Evolutionary conservation across 2,888 invertebrate genomes (phyloP).

Genomic region (Yponomeuta evonymella): DNA sequence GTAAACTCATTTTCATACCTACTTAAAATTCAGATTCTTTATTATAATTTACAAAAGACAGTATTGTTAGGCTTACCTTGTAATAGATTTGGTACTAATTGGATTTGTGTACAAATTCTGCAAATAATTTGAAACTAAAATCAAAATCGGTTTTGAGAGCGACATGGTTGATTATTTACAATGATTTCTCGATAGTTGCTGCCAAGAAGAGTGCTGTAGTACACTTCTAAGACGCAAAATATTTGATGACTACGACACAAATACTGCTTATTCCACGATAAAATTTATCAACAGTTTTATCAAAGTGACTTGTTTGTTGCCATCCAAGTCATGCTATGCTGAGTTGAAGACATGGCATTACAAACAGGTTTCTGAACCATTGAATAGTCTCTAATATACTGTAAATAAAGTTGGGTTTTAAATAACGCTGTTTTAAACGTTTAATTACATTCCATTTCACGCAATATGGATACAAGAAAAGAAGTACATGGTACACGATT

Average conservation of each 20-base stretch:
- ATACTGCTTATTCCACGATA: not conserved
- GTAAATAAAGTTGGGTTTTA: not conserved
- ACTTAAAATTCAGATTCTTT: too few species aligned
- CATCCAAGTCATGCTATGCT: not conserved
- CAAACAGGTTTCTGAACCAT: not conserved
- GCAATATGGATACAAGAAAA: not conserved
- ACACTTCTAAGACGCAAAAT: not conserved
- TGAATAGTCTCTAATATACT: not conserved
- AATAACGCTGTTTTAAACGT: not conserved
- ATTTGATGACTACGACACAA: not conserved
- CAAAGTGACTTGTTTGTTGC: not conserved
- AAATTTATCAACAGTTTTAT: not conserved
- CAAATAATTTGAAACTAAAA: conserved; percentile 82
- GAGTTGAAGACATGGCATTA: not conserved
- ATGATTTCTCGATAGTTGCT: not conserved
- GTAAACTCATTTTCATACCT: not conserved
- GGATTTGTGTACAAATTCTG: conserved; percentile 85
- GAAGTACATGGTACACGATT: not conserved
- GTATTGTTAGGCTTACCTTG: conserved; percentile 77
- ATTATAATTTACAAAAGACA: not conserved
- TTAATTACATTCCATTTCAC: not conserved
- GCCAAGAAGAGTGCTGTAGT: not conserved
- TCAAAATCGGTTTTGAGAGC: conserved; percentile 83
- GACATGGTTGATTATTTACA: conserved; percentile 63
- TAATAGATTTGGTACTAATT: conserved; percentile 85